Evolutionary conservation across 2,797 vertebrate species (phyloP).

Genomic region (Synaphobranchus kaupii): DNA sequence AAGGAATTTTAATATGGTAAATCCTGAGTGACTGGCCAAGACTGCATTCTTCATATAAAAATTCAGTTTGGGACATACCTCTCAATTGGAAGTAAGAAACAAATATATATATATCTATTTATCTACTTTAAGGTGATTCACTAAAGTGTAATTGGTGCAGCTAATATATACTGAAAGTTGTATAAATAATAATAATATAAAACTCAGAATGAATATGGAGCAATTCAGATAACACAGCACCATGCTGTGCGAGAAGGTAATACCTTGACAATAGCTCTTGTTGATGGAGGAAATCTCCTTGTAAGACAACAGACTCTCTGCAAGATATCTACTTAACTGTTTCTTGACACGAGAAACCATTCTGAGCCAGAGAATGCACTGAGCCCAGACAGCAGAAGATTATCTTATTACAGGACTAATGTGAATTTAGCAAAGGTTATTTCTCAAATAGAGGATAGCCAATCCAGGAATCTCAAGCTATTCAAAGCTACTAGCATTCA

Average conservation of each 20-base stretch:
- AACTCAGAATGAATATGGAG: constrained; percentile 73
- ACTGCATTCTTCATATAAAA: constrained; percentile 51
- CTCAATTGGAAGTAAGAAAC: constrained; percentile 52
- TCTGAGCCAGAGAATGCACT: constrained; percentile 68
- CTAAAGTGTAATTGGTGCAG: constrained; percentile 78
- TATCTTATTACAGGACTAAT: constrained; percentile 69
- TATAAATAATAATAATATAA: constrained; percentile 62
- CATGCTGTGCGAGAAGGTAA: constrained; percentile 72
- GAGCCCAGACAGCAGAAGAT: constrained; percentile 72
- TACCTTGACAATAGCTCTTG: constrained; percentile 73
- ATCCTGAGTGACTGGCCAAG: constrained; percentile 61
- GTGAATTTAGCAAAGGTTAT: constrained; percentile 53
- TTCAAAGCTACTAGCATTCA: not conserved
- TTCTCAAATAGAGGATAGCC: constrained; percentile 37
- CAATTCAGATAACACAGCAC: constrained; percentile 71
- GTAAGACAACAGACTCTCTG: constrained; percentile 73
- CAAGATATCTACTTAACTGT: constrained; percentile 69
- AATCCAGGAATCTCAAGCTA: constrained; percentile 29
- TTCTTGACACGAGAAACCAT: constrained; percentile 68
- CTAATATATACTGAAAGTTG: constrained; percentile 75
- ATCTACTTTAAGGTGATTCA: constrained; percentile 76
- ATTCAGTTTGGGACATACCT: constrained; percentile 52
- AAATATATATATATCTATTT: constrained; percentile 62
- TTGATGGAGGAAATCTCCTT: constrained; percentile 72
- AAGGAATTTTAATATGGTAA: constrained; percentile 67